Base-by-base conservation (phyloP, 2,888 invertebrate species). In the Apotomis turbidana region DNA sequence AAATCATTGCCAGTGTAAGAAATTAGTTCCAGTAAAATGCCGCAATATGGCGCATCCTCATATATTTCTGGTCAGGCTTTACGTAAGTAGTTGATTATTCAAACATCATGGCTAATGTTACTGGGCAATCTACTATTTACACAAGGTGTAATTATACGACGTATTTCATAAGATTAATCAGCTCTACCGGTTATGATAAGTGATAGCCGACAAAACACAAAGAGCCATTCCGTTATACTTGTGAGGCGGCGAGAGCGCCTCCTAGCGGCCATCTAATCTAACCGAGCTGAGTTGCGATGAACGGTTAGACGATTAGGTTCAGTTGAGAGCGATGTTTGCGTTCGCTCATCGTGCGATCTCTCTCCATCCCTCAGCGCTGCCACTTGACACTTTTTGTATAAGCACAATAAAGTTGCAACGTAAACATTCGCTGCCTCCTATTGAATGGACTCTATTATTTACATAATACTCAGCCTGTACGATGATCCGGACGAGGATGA, bases 371-470 rank as follows among this genome's bases (percentile, higher is more conserved):
- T 46, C 44, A 41, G 12, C 27, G 27, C 70, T n/a, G 54, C 46
- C 51, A 51, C 70, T 62, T 57, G 62, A 51, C 62, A 51, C 70
- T 59, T 52, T 64, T 64, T 49, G 67, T 64, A 55, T 55, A 27
- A 64, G 64, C 41, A 41, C 41, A 41, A 6, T 41, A 1, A 41
- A 41, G 41, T 41, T 44, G 64, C 55, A 54, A 55, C 41, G 64
- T 64, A 64, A 64, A 64, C 64, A 64, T 64, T 64, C 55, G 41
- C 55, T 64, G 8, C 55, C 12, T 6, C 41, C 6, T 5, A 41
- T 41, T 41, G 41, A 6, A 41, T 41, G 5, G 41, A 15, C 13
- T 46, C n/a, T 44, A 36, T 8, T 49, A 60, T 4, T 44, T 27
- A 27, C 27, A 27, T 27, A 27, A 27, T 27, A 27, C 27, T 27